Conservation (phyloP, 1,140 invertebrate genomes). For the Oedothorax gibbosus region DNA sequence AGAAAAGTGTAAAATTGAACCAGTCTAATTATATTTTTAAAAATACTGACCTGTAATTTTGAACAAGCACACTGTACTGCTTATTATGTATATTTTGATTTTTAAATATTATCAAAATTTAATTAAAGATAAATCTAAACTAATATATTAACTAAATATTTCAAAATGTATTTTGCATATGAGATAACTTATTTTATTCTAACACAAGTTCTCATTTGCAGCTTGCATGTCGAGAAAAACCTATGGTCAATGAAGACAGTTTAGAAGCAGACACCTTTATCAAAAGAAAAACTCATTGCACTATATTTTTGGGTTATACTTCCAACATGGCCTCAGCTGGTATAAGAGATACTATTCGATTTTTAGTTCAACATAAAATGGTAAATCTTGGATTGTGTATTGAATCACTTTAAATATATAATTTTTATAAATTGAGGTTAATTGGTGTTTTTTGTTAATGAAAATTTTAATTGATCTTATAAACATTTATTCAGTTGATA, state of each 20-base stretch:
- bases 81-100: too few species aligned
- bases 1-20: too few species aligned
- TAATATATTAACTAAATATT: not conserved
- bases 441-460: too few species aligned
- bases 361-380: slow-evolving; percentile 90
- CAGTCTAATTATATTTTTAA: too few species aligned
- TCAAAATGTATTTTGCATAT: not conserved
- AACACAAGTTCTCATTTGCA: not conserved
- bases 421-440: not conserved
- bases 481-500: too few species aligned
- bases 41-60: too few species aligned
- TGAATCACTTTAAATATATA: not conserved
- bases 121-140: not conserved
- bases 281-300: slow-evolving; percentile 83
- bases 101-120: not conserved
- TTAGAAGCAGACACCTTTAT: slow-evolving; percentile 83
- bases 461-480: too few species aligned
- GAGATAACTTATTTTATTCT: not conserved
- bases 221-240: slow-evolving; percentile 52
- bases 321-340: slow-evolving; percentile 98
- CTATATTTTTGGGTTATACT: slow-evolving; percentile 97
- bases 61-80: too few species aligned
- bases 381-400: slow-evolving; percentile 67
- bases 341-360: slow-evolving; percentile 89
- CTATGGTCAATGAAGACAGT: slow-evolving; percentile 66